phyloP scores from a whole-genome alignment of 2,113 vertebrate species.

The Peromyscus californicus region DNA sequence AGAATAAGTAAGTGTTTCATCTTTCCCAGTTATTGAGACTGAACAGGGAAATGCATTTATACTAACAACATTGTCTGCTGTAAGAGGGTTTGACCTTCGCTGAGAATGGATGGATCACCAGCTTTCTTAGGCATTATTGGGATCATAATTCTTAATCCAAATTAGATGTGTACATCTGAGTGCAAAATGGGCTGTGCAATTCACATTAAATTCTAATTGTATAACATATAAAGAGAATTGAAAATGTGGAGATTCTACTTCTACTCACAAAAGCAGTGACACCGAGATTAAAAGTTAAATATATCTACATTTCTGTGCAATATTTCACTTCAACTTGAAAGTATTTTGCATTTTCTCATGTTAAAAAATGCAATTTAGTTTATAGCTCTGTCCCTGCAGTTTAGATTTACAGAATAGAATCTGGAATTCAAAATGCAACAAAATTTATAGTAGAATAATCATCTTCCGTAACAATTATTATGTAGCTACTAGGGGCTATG shows the following conservation, averaged over 20 bases:
- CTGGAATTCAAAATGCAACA: background rate
- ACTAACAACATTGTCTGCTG: background rate
- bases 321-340: slow-evolving; percentile 43
- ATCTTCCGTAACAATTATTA: background rate
- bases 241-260: background rate
- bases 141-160: slow-evolving; percentile 14
- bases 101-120: background rate
- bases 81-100: background rate
- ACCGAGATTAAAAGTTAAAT: slow-evolving; percentile 10
- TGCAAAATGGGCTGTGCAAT: background rate
- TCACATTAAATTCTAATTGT: background rate
- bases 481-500: background rate
- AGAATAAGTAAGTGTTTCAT: slow-evolving; percentile 12
- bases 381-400: background rate
- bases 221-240: background rate
- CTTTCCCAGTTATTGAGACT: background rate
- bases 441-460: background rate
- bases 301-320: background rate
- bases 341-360: background rate
- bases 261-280: slow-evolving; percentile 14
- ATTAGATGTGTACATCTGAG: background rate
- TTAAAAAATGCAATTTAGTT: background rate
- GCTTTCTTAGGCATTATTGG: background rate
- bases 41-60: background rate
- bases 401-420: slow-evolving; percentile 27